These are phyloP conservation scores for Daboia siamensis DNA, from an alignment of 2,113 vertebrate species.

Conservation along the genomic window DNA sequence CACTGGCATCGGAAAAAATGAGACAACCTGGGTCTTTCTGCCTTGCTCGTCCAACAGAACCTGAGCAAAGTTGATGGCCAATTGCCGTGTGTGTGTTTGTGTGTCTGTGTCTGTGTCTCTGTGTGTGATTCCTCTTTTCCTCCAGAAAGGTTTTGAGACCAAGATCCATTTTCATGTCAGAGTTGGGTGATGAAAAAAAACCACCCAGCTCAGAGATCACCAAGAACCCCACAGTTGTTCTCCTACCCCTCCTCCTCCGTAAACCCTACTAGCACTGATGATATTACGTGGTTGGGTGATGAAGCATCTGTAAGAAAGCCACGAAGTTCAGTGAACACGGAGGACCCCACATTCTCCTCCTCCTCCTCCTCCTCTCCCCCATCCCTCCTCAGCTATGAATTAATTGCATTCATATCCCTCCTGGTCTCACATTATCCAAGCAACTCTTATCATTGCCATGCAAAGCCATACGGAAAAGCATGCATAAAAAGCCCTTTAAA, in stretches of 20 bases:
- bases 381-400: not conserved
- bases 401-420: not conserved
- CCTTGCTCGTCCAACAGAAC: not conserved
- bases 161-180: not conserved
- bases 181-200: too few relatives aligned
- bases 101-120: accelerated
- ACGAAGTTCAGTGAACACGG: too few relatives aligned
- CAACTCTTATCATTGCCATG: not conserved
- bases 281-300: too few relatives aligned
- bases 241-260: too few relatives aligned
- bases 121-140: not conserved
- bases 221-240: too few relatives aligned
- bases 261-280: too few relatives aligned
- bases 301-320: too few relatives aligned
- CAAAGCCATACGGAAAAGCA: not conserved
- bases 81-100: too few relatives aligned
- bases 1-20: not conserved
- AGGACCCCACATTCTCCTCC: not conserved
- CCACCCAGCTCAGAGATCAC: too few relatives aligned
- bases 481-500: not conserved
- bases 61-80: not conserved
- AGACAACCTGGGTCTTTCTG: not conserved
- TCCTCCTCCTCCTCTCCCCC: too few relatives aligned
- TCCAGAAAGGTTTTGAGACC: not conserved
- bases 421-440: not conserved